Evolutionary conservation across 2,113 vertebrate genomes (phyloP), one percentile per base, ranked within the genome.

Genomic region (Catharus bicknelli): DNA sequence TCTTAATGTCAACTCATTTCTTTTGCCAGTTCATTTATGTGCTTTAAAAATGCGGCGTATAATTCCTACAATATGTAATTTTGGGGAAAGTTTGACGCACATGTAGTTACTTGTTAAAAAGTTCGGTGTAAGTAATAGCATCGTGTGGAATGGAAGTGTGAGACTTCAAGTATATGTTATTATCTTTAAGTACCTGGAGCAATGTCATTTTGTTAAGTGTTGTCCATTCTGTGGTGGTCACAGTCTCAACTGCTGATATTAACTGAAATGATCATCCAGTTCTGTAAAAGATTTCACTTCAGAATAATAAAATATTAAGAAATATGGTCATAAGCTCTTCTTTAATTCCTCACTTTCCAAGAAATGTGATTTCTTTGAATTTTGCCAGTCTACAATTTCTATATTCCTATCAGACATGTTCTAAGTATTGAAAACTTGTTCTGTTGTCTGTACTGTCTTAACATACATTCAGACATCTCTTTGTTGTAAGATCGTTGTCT

Each of bases 281-380:
- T 76, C 58, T 96, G 42, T 94, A 86, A 80, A 95, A 67, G 16
- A 66, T 55, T 87, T 94, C 2, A 14, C 50, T 93, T 92, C 30
- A 38, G 14, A 88, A 32, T 69, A 95, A 70, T 88, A 86, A 95
- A 77, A 43, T 38, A 40, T 40, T 90, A 62, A 70, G 32, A 85
- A 62, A 68, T 23, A 51, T 13, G 9, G 15, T 83, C 36, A 36
- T 75, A 69, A 57, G 9, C 21, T 54, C 73, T 53, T 78, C 13
- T 67, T 72, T 45, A 85, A 81, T 91, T 77, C 29, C 13, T 88
- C 14, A 5, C 67, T 83, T 84, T 26, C 20, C 23, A 51, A 55
- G 23, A 82, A 66, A 68, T 34, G 10, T 26, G 15, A 53, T 84
- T 84, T 64, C 51, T 72, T 53, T 57, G 40, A 76, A 47, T 73